Conservation (phyloP, 2,113 vertebrate genomes). For the Puntigrus tetrazona region DNA sequence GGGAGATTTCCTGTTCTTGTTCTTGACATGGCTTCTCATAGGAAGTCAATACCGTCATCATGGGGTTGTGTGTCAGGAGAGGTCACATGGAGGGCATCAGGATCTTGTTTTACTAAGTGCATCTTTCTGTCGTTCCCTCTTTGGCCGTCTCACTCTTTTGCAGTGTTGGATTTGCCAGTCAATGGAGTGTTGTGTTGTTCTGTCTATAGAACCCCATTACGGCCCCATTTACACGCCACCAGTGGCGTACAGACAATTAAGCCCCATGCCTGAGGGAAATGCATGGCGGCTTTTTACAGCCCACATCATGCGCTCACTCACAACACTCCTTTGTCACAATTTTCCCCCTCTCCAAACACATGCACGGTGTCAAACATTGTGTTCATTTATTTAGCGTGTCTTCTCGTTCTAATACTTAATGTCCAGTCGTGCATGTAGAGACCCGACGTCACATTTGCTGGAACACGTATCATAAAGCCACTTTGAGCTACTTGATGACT, state of each 20-base stretch:
- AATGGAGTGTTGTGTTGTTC: not conserved
- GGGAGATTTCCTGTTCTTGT: conserved; percentile 16
- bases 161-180: not conserved
- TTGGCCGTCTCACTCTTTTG: not conserved
- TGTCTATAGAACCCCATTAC: not conserved
- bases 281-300: conserved; percentile 19
- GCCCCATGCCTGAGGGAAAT: conserved; percentile 28
- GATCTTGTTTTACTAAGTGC: not conserved
- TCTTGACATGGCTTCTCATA: conserved; percentile 9
- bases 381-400: not conserved
- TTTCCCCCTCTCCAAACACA: not conserved
- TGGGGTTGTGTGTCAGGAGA: not conserved
- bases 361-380: not conserved
- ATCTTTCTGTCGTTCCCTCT: not conserved
- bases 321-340: conserved; percentile 5
- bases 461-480: not conserved
- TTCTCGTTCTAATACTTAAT: not conserved
- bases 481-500: conserved; percentile 1
- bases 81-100: not conserved
- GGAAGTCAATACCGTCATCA: not conserved
- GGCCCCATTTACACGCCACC: not conserved
- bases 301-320: not conserved
- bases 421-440: not conserved
- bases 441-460: not conserved
- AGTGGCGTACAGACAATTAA: conserved; percentile 9